Base-by-base conservation (phyloP, 2,888 invertebrate genomes). In the Horisme vitalbata region DNA sequence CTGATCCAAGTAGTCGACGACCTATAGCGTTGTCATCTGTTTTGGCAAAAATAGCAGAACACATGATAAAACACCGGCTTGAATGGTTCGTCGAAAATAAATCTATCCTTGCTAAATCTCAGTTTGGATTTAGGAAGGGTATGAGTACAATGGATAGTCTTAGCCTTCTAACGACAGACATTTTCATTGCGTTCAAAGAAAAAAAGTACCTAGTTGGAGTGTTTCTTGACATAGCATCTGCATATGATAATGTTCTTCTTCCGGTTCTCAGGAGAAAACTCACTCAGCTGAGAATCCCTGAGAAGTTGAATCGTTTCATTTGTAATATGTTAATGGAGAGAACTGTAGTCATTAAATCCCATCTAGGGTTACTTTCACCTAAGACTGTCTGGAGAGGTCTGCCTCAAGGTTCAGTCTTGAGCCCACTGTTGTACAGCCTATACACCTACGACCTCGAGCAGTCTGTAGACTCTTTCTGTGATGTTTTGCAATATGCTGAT, bases 111-210 rank as follows among this genome's bases (percentile, higher is more conserved):
- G 21, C 53, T 6, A 50, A 47, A 3, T 30, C 30, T 2, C 61
- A 65, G 15, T 63, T 41, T 36, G 61, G 66, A 0, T 65, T 70
- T 35, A 36, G 68, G 2, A 58, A 55, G 21, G 62, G 65, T 0
- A 51, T 41, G 35, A 45, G 61, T 4, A 65, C 69, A 0, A 28
- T 62, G 4, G 65, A 64, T 27, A 68, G 63, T 5, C 23, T 69
- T 3, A 33, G 55, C 6, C 52, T 63, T n/a, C 23, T 67, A 1
- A 36, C 47, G 1, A 41, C 63, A 0, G 63, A 63, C 10, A 52
- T 61, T 7, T 41, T 45, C 5, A 4, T 55, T 0, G 52, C 61
- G 2, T 59, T 58, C 11, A 14, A 32, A 1, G 38, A 39, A 1
- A 45, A 52, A 11, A 36, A 59, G 26, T 52, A 24, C 4, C 8